Evolutionary conservation across 2,888 invertebrate species (phyloP), one percentile per base, ranked within the genome.

Genomic region (Drosophila paranaensis): DNA sequence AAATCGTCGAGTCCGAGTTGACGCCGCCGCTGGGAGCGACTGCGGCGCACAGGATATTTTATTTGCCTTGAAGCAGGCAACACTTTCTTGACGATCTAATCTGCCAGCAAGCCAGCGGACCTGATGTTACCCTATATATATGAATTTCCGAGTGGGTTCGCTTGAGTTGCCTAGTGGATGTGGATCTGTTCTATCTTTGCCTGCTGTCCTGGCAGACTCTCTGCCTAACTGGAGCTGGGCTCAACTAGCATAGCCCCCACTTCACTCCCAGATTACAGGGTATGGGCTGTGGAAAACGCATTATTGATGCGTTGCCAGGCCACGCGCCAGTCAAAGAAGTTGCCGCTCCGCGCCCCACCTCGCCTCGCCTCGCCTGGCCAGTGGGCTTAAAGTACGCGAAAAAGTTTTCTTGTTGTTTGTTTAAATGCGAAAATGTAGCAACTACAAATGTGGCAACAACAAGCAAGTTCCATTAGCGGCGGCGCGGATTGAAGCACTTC

Each of bases 401-500:
- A 71, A 70, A 68, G 54, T 77, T 66, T 62, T 50, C 62, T 57
- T 55, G 48, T 58, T 50, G 10, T 56, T 66, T 30, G 45, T 56
- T 67, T 61, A 56, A 72, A 56, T 60, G 60, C 43, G 42, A 50
- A 60, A 51, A 43, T 65, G 55, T 64, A 57, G 54, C 71, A 78
- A 78, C 71, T 66, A 72, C 72, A 63, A 71, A 69, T 69, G 77
- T 56, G 75, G 69, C 58, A 51, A 61, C 66, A 82, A 82, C 82
- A 83, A 78, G 82, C 71, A 79, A 81, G 74, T 85, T 85, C 83
- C 83, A 83, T 83, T 83, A 83, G 79, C 81, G 69, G 72, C 40
- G 37, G 48, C 60, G 53, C 55, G 56, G 79, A 74, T 77, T 84
- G 71, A 25, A 57, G 62, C 25, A 56, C 74, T 79, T 64, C 30